phyloP scores from a whole-genome alignment of 2,113 vertebrate genomes.

The Nanger granti region DNA sequence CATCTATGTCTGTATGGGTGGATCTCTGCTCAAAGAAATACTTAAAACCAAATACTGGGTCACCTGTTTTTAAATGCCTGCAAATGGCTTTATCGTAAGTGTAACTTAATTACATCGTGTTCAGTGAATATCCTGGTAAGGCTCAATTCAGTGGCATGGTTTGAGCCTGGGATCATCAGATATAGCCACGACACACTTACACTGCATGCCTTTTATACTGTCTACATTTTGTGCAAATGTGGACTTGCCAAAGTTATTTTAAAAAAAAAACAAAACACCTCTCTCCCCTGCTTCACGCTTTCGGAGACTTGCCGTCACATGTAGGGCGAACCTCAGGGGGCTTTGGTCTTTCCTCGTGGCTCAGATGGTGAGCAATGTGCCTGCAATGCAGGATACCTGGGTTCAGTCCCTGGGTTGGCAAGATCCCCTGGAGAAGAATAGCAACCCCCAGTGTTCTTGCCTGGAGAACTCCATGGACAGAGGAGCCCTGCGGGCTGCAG shows the following conservation, averaged over 20 bases:
- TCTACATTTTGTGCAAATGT: neutral
- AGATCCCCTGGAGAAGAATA: neutral
- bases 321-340: neutral
- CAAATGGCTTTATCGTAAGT: neutral
- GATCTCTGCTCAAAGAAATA: neutral
- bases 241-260: neutral
- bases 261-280: no score
- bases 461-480: neutral
- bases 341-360: neutral
- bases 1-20: accelerated
- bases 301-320: accelerated
- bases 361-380: neutral
- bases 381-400: neutral
- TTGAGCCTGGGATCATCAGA: neutral
- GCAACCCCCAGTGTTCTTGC: neutral
- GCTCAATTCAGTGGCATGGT: neutral
- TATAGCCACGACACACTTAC: accelerated
- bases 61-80: neutral
- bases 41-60: neutral
- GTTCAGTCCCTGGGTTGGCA: neutral
- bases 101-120: neutral
- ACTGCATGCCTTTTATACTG: accelerated
- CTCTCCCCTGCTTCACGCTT: no score
- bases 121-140: neutral
- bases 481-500: neutral